Evolutionary conservation across 1,140 invertebrate species (phyloP), one percentile per base, ranked within the genome.

Genomic region (Lysiphlebus fabarum): DNA sequence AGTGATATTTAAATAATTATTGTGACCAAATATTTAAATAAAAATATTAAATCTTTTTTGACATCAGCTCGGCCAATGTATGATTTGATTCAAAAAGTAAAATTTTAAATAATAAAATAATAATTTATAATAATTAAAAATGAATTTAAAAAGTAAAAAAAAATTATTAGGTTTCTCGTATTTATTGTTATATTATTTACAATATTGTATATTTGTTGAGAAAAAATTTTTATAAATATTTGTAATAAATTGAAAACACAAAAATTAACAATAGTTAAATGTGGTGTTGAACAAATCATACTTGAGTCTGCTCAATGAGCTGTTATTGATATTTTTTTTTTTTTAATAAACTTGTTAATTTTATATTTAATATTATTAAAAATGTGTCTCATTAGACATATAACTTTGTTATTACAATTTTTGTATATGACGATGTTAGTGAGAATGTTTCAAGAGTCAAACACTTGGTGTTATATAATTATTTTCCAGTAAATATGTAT

Each of bases 401-500:
- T 62, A 70, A 69, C 56, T 51, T 62, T 68, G 60, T 70, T 66
- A 56, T 50, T 62, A 65, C 53, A 61, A 68, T 65, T 67, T 67
- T 69, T 70, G 50, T 67, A 69, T 69, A 64, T 70, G 70, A 66
- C 62, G 68, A 65, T 63, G 63, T 70, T 72, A 66, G 62, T 59
- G 64, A 67, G 65, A 65, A 61, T 53, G 10, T 48, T 36, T 14
- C 14, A 11, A 9, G 5, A 45, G 43, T n/a, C 12, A 12, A 55
- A 61, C 55, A 65, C 65, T 62, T 62, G 65, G 63, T 67, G 63
- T 66, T 69, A 64, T 72, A 67, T 71, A 71, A 69, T 62, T 33
- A 33, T 40, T 11, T 40, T 40, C 69, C 68, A 71, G 74, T 67
- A 65, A 68, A 67, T 72, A 66, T 71, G 69, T 74, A 67, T 71